Base-by-base conservation (phyloP, 1,140 invertebrate genomes). In the Zaprionus africanus region DNA sequence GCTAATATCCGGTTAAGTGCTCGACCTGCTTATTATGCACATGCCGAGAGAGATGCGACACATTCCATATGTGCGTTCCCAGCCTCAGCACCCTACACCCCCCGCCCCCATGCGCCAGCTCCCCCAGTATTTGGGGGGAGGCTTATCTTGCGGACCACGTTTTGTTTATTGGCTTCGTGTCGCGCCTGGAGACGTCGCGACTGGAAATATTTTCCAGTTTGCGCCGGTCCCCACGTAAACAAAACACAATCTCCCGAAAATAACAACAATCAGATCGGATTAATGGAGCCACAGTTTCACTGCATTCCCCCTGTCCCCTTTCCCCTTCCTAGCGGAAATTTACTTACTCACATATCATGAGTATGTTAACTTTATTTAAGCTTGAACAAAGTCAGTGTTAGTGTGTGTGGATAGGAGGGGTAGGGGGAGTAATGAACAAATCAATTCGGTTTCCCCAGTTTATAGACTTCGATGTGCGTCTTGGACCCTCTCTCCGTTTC, bases 1-100 rank as follows among this genome's bases (percentile, higher is more conserved):
- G 41, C 65, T 76, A 76, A 76, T 76, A 72, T 76, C 74, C 74
- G 74, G 74, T 41, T 61, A 41, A 61, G 61, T 57, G 28, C 67
- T 54, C 41, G 13, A 34, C 17, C n/a, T 22, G 58, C 57, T 61
- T 61, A 28, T 62, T 51, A 49, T 49, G 38, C 66, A 53, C 24
- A 59, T 28, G 28, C 13, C 24, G 41, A 22, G 57, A 22, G 7
- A n/a, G 5, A 7, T 41, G 41, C 41, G 41, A 46, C 56, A 7
- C 43, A 43, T 56, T 13, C 6, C 63, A 57, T 19, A 56, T 46
- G 24, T 41, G 34, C n/a, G 24, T 24, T 41, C n/a, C 53, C 38
- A 34, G 17, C 19, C 13, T 7, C 22, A 13, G 11, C 54, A 11
- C 22, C 19, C 19, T 22, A 1, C 22, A 22, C 22, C 17, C 15